Percentiles rank a stretch among this genome's conserved stretches.
Conservation (phyloP, 2,113 vertebrate genomes). For the Lepus americanus region DNA sequence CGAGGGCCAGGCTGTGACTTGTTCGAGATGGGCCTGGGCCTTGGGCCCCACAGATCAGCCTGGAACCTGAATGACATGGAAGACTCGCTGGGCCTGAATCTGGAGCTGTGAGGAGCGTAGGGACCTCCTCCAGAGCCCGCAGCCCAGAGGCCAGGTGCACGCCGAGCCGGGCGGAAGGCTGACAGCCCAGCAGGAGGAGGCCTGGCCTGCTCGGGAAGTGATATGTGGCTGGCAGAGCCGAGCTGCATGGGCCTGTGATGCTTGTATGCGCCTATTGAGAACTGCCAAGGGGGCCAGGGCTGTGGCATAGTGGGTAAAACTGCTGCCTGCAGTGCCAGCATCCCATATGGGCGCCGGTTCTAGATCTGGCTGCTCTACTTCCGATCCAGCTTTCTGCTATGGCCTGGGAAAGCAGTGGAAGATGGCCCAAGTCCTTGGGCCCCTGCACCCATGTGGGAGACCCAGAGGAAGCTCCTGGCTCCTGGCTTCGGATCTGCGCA, state of each 20-base stretch:
- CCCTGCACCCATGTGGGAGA: no score
- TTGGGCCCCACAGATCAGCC: neutral
- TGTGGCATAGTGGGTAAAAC: no score
- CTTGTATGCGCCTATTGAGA: slow-evolving; percentile 6
- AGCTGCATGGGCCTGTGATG: neutral
- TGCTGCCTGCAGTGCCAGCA: no score
- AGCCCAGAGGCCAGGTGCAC: neutral
- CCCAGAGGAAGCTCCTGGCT: no score
- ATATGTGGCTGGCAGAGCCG: slow-evolving; percentile 21
- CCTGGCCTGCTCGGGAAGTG: neutral
- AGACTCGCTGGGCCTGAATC: neutral
- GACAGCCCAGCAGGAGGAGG: neutral
- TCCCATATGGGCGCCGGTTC: no score
- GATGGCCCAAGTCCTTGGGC: no score
- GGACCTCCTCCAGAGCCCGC: neutral
- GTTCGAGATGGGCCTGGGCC: neutral
- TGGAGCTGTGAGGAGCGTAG: neutral
- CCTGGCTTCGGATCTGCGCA: no score
- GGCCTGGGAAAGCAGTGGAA: no score
- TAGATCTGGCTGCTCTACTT: no score
- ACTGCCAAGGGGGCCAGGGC: neutral
- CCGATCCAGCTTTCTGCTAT: no score
- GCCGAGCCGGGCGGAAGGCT: neutral
- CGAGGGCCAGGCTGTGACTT: neutral
- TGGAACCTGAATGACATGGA: neutral